Base-by-base conservation (phyloP, 2,888 invertebrate species). In the Oxycera nigricornis region DNA sequence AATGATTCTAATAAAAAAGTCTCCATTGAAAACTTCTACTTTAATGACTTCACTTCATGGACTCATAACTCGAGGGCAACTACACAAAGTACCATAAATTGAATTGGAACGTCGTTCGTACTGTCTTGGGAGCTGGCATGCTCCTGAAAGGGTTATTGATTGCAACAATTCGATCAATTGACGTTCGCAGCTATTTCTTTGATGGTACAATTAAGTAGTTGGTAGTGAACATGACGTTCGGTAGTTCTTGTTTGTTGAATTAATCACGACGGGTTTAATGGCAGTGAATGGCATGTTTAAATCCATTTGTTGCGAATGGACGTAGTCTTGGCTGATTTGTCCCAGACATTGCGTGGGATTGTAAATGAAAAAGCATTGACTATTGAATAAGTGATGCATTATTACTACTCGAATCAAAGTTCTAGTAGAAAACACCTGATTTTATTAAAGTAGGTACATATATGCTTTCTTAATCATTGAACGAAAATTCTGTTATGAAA, bases 101-200 rank as follows among this genome's bases (percentile, higher is more conserved):
- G 55, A 55, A 55, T 55, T 20, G 6, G 55, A 55, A 55, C 24
- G 24, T 55, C 55, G 20, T 20, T 55, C 24, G 55, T 55, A 55
- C 17, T 55, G 14, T 46, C 6, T 20, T 22, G 24, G 17, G 14
- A 22, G 24, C 55, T 55, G 20, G 24, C 24, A 14, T 65, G 24
- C 39, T 24, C 22, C 41, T 62, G 39, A 24, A 65, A 30, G 30
- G 65, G 39, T 65, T 39, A 65, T 65, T 65, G 65, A 65, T 65
- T 65, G 24, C 35, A 65, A 41, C 65, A 35, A 65, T 41, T 65
- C 65, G 65, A 65, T 65, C 65, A 59, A 59, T 59, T 59, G 59
- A 59, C 9, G 59, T 7, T 59, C 1, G 9, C 20, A 28, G 26
- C 35, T 39, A n/a, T 65, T 41, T 22, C 65, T 39, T 61, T 61